Base-by-base conservation (phyloP, 2,113 vertebrate genomes). In the Caloenas nicobarica region DNA sequence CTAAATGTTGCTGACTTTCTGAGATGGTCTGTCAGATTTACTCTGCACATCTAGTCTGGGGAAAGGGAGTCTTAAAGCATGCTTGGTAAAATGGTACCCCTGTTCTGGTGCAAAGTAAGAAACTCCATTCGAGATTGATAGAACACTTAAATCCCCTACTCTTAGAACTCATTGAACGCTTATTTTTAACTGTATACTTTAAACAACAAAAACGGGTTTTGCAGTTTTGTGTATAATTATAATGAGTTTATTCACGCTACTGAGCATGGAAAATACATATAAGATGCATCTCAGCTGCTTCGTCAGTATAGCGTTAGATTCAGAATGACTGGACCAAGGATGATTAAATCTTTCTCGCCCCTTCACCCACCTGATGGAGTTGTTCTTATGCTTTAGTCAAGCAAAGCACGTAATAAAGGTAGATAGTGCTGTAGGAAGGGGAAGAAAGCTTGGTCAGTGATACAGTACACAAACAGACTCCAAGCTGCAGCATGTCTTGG, bases 311-410 rank as follows among this genome's bases (percentile, higher is more conserved):
- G 31, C 50, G 69, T 88, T 51, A 96, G 68, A 95, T 96, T 94
- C 92, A 95, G 80, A 96, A 97, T 96, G 74, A 95, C 64, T 72
- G 48, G 68, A 86, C 33, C 54, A 64, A 89, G 71, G 33, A 89
- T 93, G 76, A 96, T 94, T 89, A 26, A 81, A 69, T 92, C 90
- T 86, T 77, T 94, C 62, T 82, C 0, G 3, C 5, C 16, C 22
- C 34, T 69, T 69, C 40, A 73, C 9, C 31, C 26, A 97, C 89
- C 69, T 96, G 92, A 93, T 42, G 84, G 53, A 79, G 36, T 91
- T 62, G 60, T 81, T 23, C 53, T 77, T 69, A 62, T 73, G 64
- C 7, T 87, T 80, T 88, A 74, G 78, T 95, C 70, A 76, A 12
- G 64, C 81, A 48, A 96, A 89, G 21, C 23, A 36, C 26, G 9